Evolutionary conservation across 2,797 vertebrate species (phyloP).

Genomic region (Neopelma chrysocephalum): DNA sequence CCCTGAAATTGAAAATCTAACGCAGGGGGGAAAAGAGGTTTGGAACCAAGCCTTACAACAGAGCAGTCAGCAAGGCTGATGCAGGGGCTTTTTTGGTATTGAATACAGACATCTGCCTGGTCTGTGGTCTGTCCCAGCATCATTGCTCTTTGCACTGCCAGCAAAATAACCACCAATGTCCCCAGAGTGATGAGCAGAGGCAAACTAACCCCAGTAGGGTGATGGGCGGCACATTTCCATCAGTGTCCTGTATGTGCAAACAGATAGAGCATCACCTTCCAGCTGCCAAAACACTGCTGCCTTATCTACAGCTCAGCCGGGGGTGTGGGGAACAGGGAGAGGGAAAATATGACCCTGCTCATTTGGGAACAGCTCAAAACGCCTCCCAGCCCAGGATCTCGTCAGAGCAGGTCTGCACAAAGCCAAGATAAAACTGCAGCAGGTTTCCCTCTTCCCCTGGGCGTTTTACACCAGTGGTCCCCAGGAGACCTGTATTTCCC

Average conservation of each 20-base stretch:
- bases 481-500: constrained; percentile 18
- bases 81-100: neutral
- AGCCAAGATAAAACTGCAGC: neutral
- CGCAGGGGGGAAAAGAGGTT: neutral
- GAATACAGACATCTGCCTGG: neutral
- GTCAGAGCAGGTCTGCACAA: neutral
- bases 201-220: neutral
- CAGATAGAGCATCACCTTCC: constrained; percentile 31
- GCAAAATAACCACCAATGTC: neutral
- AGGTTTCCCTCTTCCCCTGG: neutral
- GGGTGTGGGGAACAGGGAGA: neutral
- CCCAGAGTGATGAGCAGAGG: neutral
- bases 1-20: neutral
- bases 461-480: neutral
- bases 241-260: constrained; percentile 18
- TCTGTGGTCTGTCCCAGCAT: neutral
- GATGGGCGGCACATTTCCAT: constrained; percentile 23
- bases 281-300: constrained; percentile 48
- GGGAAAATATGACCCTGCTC: neutral
- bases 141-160: neutral
- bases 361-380: neutral
- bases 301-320: constrained; percentile 18
- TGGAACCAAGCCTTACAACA: neutral
- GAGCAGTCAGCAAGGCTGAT: neutral
- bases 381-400: neutral